Evolutionary conservation across 2,113 vertebrate species (phyloP), one percentile per base, ranked within the genome.

Genomic region (Neogobius melanostomus): DNA sequence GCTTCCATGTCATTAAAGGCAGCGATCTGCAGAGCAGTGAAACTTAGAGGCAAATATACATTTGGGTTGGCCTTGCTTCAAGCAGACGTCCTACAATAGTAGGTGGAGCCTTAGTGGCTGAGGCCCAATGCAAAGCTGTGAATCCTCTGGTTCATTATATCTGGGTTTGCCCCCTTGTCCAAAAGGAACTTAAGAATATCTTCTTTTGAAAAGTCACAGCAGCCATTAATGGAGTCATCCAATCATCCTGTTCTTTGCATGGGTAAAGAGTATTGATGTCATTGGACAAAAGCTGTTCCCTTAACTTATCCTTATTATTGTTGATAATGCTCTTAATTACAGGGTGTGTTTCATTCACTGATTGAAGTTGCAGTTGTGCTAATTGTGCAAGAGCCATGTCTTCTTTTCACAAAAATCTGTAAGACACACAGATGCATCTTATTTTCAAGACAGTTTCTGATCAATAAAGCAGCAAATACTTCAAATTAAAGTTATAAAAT

Each of bases 221-320:
- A 80, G 91, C 90, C 45, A 71, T 80, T 64, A 92, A 76, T 0
- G 69, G 86, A 0, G 88, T 82, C 16, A 91, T 49, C 10, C n/a
- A 43, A 74, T 89, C 82, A 0, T 47, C 4, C 0, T 0, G 16
- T 2, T 53, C 6, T 10, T 0, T 60, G 66, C 75, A 87, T 43
- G 61, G 0, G 64, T 89, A 85, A 12, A 61, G 0, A 7, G 0
- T 10, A 81, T 90, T 74, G 1, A 86, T 62, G 42, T 80, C 0
- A 5, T 21, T 65, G 1, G n/a, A 9, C 17, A n/a, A n/a, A n/a
- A n/a, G n/a, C n/a, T 45, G n/a, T 65, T 74, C 59, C 0, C 11
- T 51, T 0, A 92, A 36, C 7, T 65, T 43, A 1, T 50, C 10
- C 0, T 12, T 3, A 0, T 87, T 66, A 1, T 66, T 72, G 3